phyloP scores from a whole-genome alignment of 2,888 invertebrate species.

The Ennomos quercinarius region DNA sequence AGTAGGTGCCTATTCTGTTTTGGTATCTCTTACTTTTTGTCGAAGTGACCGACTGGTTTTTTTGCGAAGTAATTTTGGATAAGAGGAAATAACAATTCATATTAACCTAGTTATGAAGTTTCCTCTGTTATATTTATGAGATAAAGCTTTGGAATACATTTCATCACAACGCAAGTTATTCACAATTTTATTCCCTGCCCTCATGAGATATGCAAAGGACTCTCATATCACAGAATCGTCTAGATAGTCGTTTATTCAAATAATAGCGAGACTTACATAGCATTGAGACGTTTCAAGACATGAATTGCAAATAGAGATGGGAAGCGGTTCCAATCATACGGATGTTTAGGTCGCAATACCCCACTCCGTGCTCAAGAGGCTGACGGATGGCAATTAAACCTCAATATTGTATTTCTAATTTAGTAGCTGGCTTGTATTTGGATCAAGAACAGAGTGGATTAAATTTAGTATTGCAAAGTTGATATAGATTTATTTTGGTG shows the following conservation, averaged over 20 bases:
- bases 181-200: constrained; percentile 24
- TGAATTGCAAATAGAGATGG: constrained; percentile 69
- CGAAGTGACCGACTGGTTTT: no score
- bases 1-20: no score
- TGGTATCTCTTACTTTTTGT: no score
- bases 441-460: constrained; percentile 26
- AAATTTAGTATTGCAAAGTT: constrained; percentile 2
- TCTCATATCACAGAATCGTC: constrained; percentile 36
- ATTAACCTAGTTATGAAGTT: no score
- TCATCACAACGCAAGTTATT: constrained; percentile 21
- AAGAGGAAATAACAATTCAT: no score
- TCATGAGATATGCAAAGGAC: constrained; percentile 40
- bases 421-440: constrained; percentile 46
- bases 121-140: no score
- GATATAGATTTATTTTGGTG: no score
- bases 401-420: constrained; percentile 59
- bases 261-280: constrained; percentile 40
- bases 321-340: constrained; percentile 65
- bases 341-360: constrained; percentile 65
- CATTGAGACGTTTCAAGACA: constrained; percentile 49
- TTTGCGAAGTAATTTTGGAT: no score
- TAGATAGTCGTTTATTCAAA: constrained; percentile 43
- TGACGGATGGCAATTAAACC: constrained; percentile 66
- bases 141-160: constrained; percentile 1
- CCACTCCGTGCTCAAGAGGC: constrained; percentile 51